Percentiles rank a stretch among this genome's conserved stretches.
phyloP scores from a whole-genome alignment of 2,888 invertebrate species.

The Galeruca laticollis region DNA sequence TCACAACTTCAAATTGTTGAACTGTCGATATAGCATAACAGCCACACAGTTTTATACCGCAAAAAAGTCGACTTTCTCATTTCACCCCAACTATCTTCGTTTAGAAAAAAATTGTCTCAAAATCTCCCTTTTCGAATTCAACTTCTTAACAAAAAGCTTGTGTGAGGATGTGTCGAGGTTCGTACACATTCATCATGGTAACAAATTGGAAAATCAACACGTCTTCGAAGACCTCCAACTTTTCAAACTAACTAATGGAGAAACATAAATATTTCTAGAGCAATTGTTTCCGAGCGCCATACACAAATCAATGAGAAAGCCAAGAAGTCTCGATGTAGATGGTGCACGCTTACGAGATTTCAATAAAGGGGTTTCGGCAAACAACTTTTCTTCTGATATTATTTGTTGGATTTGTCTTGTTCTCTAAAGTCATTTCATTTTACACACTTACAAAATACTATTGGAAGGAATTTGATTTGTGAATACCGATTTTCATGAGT shows the following conservation, averaged over 20 bases:
- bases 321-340: slow-evolving; percentile 9
- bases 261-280: slow-evolving; percentile 37
- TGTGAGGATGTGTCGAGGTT: slow-evolving; percentile 22
- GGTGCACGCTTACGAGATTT: neutral
- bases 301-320: slow-evolving; percentile 27
- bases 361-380: slow-evolving; percentile 5
- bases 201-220: slow-evolving; percentile 41
- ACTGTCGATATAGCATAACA: neutral
- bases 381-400: neutral
- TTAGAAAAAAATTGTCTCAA: slow-evolving; percentile 6
- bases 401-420: too few species aligned
- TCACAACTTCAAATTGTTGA: too few species aligned
- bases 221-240: slow-evolving; percentile 38
- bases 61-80: neutral
- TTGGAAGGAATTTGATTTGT: too few species aligned
- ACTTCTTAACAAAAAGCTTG: slow-evolving; percentile 22
- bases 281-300: slow-evolving; percentile 31
- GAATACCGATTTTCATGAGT: neutral
- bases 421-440: too few species aligned
- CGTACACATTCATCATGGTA: slow-evolving; percentile 34
- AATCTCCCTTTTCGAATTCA: slow-evolving; percentile 17
- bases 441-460: too few species aligned
- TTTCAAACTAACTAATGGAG: slow-evolving; percentile 40
- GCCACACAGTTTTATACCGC: neutral
- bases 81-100: neutral